These are phyloP conservation scores for Thunnus maccoyii DNA, from an alignment of 2,113 vertebrate species.

Conservation along the genomic window DNA sequence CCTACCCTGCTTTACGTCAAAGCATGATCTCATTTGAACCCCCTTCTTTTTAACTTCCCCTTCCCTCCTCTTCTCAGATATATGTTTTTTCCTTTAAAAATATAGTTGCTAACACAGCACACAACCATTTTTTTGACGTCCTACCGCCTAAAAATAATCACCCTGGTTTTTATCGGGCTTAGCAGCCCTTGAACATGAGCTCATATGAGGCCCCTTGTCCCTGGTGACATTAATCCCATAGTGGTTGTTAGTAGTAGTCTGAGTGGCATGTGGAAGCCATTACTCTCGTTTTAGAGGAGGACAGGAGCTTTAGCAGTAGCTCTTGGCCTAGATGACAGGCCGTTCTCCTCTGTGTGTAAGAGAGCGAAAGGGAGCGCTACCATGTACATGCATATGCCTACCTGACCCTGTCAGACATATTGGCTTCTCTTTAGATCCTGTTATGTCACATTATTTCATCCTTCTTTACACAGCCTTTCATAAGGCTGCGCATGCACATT, in stretches of 20 bases:
- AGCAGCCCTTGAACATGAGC: conserved; percentile 78
- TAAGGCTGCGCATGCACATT: conserved; percentile 19
- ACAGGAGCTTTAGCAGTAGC: conserved; percentile 66
- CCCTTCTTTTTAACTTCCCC: conserved; percentile 57
- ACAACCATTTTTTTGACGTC: conserved; percentile 63
- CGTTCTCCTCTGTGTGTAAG: conserved; percentile 55
- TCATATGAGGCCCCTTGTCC: conserved; percentile 76
- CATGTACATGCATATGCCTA: conserved; percentile 60
- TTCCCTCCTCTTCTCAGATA: conserved; percentile 41
- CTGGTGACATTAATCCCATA: conserved; percentile 79
- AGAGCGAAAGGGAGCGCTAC: conserved; percentile 30
- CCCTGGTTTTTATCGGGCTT: conserved; percentile 75
- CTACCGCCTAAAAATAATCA: conserved; percentile 74
- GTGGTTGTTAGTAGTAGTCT: conserved; percentile 78
- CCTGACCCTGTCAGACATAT: conserved; percentile 47
- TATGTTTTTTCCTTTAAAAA: conserved; percentile 51
- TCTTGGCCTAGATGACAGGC: conserved; percentile 62
- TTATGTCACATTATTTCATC: conserved; percentile 26
- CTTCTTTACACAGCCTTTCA: conserved; percentile 25
- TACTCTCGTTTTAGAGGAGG: conserved; percentile 81
- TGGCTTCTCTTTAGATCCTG: conserved; percentile 34
- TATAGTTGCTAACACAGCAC: conserved; percentile 63
- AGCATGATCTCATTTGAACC: conserved; percentile 77
- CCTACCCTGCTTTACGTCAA: conserved; percentile 72
- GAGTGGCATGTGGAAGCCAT: conserved; percentile 84